Conservation (phyloP, 2,113 vertebrate species). For the Boleophthalmus pectinirostris region DNA sequence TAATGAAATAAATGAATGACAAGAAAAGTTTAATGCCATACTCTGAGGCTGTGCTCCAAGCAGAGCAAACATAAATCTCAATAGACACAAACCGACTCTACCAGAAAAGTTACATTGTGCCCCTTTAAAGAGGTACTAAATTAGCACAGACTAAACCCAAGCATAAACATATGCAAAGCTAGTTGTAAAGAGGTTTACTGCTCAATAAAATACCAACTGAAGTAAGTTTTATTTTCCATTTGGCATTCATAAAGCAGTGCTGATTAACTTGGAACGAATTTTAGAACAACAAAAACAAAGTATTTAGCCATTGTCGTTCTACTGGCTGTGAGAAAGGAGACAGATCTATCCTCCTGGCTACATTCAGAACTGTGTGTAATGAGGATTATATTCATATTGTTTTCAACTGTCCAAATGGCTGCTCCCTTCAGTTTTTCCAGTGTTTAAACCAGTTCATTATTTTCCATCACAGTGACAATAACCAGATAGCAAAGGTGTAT, state of each 20-base stretch:
- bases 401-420: background rate
- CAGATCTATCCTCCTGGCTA: background rate
- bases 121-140: background rate
- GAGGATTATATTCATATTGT: background rate
- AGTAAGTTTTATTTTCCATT: background rate
- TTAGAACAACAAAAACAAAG: background rate
- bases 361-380: background rate
- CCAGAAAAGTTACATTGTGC: too few relatives aligned
- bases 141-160: background rate
- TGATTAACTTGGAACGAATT: background rate
- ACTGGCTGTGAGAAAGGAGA: background rate
- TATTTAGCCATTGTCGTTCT: background rate
- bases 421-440: background rate
- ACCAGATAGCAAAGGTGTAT: background rate
- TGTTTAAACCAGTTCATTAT: background rate
- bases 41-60: too few relatives aligned
- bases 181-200: background rate
- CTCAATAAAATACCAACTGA: background rate
- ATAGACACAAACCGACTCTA: too few relatives aligned
- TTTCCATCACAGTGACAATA: conserved; percentile 8
- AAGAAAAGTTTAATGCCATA: too few relatives aligned
- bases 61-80: too few relatives aligned
- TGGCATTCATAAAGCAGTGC: background rate
- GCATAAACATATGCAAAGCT: background rate
- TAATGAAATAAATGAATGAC: too few relatives aligned